phyloP scores from a whole-genome alignment of 2,797 vertebrate species.

The Ceryle rudis region DNA sequence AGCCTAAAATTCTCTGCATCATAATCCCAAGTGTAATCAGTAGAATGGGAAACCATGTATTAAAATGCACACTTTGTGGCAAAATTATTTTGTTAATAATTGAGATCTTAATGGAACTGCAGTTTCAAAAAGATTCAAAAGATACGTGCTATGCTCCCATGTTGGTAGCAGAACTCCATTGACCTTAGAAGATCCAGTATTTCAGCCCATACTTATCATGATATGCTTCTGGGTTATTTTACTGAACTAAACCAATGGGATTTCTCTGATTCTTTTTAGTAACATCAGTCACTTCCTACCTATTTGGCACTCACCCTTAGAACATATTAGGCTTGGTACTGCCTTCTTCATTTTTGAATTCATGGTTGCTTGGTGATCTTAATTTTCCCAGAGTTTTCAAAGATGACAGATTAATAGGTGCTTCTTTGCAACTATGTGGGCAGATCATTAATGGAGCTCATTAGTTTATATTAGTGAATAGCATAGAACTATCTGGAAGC shows the following conservation, averaged over 20 bases:
- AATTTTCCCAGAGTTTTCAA: constrained; percentile 50
- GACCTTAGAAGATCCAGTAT: background rate
- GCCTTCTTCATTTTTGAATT: constrained; percentile 52
- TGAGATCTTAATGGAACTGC: background rate
- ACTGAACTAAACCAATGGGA: background rate
- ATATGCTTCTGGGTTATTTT: background rate
- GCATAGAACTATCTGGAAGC: constrained; percentile 20
- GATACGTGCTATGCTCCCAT: background rate
- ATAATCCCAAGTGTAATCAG: background rate
- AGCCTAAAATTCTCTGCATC: background rate
- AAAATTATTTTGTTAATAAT: background rate
- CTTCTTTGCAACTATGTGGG: constrained; percentile 63
- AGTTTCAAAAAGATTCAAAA: background rate
- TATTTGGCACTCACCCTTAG: constrained; percentile 4
- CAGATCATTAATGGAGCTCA: constrained; percentile 70
- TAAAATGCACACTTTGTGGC: background rate
- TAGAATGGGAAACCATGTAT: background rate
- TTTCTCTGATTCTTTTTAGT: background rate
- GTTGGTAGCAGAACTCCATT: background rate
- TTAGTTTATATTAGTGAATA: constrained; percentile 73
- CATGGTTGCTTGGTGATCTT: constrained; percentile 37
- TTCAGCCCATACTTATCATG: background rate
- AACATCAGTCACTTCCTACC: background rate
- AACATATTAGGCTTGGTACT: background rate
- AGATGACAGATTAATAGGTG: constrained; percentile 67